A percentile compares a stretch with the other conserved stretches of the same genome.
Evolutionary conservation across 2,888 invertebrate genomes (phyloP).

Genomic region (Pachymerium ferrugineum): DNA sequence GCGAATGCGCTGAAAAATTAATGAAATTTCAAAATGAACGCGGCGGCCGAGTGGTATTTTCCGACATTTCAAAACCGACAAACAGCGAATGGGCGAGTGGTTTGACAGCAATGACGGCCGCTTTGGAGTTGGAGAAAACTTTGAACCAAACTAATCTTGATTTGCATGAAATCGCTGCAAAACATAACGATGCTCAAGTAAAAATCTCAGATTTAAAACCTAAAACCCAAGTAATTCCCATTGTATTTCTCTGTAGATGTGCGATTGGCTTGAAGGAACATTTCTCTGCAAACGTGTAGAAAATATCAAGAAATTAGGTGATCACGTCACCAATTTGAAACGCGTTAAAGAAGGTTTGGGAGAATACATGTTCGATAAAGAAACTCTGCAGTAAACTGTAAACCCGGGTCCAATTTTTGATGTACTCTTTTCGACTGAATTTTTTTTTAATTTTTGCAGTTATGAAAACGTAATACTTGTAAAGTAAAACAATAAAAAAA

Average conservation of each 20-base stretch:
- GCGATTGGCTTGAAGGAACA: constrained; percentile 66
- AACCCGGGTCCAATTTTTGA: too few relatives aligned
- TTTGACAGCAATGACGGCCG: constrained; percentile 65
- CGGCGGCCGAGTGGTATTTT: constrained; percentile 66
- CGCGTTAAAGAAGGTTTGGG: constrained; percentile 55
- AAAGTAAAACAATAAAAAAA: too few relatives aligned
- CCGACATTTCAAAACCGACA: constrained; percentile 55
- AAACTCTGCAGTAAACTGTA: too few relatives aligned
- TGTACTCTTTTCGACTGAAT: not conserved
- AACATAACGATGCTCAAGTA: constrained; percentile 62
- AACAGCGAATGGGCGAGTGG: constrained; percentile 63
- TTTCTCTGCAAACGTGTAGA: constrained; percentile 66
- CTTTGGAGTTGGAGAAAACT: constrained; percentile 67
- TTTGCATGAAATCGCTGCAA: constrained; percentile 59
- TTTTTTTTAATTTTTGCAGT: too few relatives aligned
- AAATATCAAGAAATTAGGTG: constrained; percentile 59
- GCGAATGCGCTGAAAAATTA: constrained; percentile 69
- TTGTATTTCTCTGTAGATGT: constrained; percentile 47
- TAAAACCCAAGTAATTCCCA: not conserved
- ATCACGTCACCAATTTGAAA: constrained; percentile 55
- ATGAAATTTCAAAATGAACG: constrained; percentile 69
- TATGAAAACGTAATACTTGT: too few relatives aligned
- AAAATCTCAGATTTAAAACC: not conserved
- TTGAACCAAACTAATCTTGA: constrained; percentile 70
- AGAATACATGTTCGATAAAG: constrained; percentile 57